These are phyloP conservation scores for Varecia variegata DNA, from an alignment of 2,797 vertebrate genomes.

Conservation along the genomic window DNA sequence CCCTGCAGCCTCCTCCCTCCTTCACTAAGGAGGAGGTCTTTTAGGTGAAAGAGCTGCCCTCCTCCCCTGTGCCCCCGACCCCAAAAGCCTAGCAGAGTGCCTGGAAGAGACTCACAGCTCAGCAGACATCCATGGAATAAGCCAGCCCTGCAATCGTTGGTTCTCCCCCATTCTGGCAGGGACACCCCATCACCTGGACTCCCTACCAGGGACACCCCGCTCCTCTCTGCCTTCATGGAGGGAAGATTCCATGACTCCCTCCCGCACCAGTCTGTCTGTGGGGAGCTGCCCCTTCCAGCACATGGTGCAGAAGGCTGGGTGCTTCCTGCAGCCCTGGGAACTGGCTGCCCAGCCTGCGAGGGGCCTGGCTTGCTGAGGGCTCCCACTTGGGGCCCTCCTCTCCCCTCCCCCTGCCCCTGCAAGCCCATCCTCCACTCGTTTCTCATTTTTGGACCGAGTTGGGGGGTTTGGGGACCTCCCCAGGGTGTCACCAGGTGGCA, in stretches of 20 bases:
- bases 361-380: not conserved
- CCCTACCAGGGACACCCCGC: too few species aligned
- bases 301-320: fast-evolving
- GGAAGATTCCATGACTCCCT: too few species aligned
- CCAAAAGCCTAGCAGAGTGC: not conserved
- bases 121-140: fast-evolving
- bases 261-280: too few species aligned
- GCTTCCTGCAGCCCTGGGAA: not conserved
- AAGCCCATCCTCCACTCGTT: too few species aligned
- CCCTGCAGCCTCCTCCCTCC: not conserved
- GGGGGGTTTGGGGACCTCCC: not conserved
- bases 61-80: not conserved
- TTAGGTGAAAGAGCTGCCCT: not conserved
- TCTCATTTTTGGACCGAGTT: not conserved
- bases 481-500: not conserved
- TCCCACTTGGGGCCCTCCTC: too few species aligned
- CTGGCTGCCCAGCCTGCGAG: too few species aligned
- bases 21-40: not conserved
- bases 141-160: not conserved
- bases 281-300: not conserved
- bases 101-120: not conserved
- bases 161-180: not conserved
- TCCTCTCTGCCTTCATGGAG: not conserved
- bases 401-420: too few species aligned
- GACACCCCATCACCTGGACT: too few species aligned